phyloP scores from a whole-genome alignment of 92 coral and sea anemone genomes.

The Anthopleura xanthogrammica region DNA sequence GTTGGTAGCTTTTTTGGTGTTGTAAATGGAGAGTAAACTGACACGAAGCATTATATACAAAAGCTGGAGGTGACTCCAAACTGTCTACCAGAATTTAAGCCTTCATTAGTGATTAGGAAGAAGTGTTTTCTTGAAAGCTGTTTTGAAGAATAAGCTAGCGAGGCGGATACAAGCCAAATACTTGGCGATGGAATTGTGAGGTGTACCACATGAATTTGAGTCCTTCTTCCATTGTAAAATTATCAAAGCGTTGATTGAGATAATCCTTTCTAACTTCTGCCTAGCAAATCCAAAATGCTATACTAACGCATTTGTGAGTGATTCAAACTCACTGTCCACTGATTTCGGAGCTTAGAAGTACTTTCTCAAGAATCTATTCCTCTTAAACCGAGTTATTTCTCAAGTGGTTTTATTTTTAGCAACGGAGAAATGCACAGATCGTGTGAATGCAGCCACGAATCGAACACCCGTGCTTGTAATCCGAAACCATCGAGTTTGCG shows the following conservation, averaged over 20 bases:
- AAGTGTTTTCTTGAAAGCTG: constrained; percentile 41
- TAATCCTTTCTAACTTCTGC: constrained; percentile 30
- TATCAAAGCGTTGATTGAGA: constrained; percentile 46
- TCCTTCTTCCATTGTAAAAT: constrained; percentile 40
- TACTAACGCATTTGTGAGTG: constrained; percentile 18
- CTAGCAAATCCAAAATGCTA: constrained; percentile 21
- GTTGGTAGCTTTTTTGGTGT: constrained; percentile 31
- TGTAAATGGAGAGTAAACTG: constrained; percentile 35
- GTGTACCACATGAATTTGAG: constrained; percentile 54
- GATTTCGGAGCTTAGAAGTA: constrained; percentile 21
- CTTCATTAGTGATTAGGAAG: constrained; percentile 31
- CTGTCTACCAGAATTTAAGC: constrained; percentile 34
- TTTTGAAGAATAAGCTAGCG: constrained; percentile 26
- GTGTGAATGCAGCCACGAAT: constrained; percentile 36
- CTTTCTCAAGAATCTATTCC: constrained; percentile 28
- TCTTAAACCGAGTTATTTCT: constrained; percentile 29
- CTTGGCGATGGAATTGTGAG: constrained; percentile 35
- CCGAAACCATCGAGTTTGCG: constrained; percentile 55
- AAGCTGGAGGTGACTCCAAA: constrained; percentile 42
- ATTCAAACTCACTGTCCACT: constrained; percentile 20
- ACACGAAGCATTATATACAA: constrained; percentile 37
- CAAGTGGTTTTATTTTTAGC: constrained; percentile 45
- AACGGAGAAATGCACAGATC: constrained; percentile 44
- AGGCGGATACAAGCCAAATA: constrained; percentile 43
- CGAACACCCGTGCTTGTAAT: constrained; percentile 72